These are phyloP conservation scores for Odontocolon sp. DNA, from an alignment of 2,888 invertebrate species.

Conservation along the genomic window DNA sequence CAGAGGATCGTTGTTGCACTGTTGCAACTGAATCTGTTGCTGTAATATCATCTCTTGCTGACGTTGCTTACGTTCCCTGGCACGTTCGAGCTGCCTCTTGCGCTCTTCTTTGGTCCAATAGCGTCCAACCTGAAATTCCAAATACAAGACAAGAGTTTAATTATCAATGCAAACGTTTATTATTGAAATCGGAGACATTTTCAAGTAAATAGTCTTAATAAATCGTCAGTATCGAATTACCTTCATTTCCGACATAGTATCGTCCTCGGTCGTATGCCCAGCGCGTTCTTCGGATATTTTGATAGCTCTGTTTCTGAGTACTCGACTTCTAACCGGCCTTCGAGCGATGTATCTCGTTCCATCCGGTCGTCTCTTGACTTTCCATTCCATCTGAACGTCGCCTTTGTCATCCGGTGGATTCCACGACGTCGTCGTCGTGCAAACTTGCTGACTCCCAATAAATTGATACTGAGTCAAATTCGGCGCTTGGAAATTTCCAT, in stretches of 20 bases:
- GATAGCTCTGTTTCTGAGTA: slow-evolving; percentile 86
- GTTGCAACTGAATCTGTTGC: slow-evolving; percentile 64
- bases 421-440: slow-evolving; percentile 67
- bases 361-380: slow-evolving; percentile 89
- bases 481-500: slow-evolving; percentile 82
- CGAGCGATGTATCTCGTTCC: slow-evolving; percentile 90
- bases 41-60: slow-evolving; percentile 79
- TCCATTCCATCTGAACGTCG: slow-evolving; percentile 85
- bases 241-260: slow-evolving; percentile 89
- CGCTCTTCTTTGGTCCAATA: slow-evolving; percentile 91
- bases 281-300: slow-evolving; percentile 86
- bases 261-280: slow-evolving; percentile 88
- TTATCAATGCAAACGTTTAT: not conserved
- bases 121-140: slow-evolving; percentile 82
- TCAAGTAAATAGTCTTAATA: not conserved
- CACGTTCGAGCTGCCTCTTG: slow-evolving; percentile 87
- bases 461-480: slow-evolving; percentile 84
- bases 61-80: slow-evolving; percentile 84
- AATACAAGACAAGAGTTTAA: not conserved
- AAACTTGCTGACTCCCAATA: slow-evolving; percentile 83
- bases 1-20: slow-evolving; percentile 67
- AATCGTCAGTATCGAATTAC: slow-evolving; percentile 69
- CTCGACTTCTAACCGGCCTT: slow-evolving; percentile 85
- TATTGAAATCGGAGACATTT: not conserved
- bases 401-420: slow-evolving; percentile 71